phyloP scores from a whole-genome alignment of 2,113 vertebrate genomes.

The Gopherus flavomarginatus region DNA sequence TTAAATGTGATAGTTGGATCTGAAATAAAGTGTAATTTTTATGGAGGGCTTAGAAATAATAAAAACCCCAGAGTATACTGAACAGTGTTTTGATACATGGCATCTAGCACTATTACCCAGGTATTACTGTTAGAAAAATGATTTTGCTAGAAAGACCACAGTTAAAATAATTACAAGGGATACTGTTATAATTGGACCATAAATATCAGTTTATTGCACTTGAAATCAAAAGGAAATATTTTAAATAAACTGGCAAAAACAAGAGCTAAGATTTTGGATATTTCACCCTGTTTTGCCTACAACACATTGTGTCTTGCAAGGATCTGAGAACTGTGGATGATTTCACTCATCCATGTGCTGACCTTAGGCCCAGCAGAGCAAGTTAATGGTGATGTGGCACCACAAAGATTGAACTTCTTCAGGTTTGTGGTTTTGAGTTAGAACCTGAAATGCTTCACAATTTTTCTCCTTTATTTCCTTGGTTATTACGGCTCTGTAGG shows the following conservation, averaged over 20 bases:
- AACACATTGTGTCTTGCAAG: background rate
- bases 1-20: background rate
- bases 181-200: background rate
- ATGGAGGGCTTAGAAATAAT: background rate
- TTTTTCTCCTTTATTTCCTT: background rate
- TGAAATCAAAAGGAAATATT: background rate
- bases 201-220: rapidly evolving
- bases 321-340: too few relatives aligned
- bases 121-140: background rate
- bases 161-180: background rate
- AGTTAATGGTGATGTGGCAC: background rate
- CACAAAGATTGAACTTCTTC: background rate
- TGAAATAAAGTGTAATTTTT: background rate
- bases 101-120: rapidly evolving
- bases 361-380: background rate
- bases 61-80: background rate
- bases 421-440: background rate
- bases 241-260: background rate
- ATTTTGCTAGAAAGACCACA: background rate
- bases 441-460: background rate
- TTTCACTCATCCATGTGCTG: background rate
- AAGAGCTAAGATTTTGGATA: background rate
- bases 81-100: rapidly evolving
- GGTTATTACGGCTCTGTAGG: background rate
- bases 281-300: background rate